These are phyloP conservation scores for Oegoconia quadripuncta DNA, from an alignment of 2,888 invertebrate species.

Conservation along the genomic window DNA sequence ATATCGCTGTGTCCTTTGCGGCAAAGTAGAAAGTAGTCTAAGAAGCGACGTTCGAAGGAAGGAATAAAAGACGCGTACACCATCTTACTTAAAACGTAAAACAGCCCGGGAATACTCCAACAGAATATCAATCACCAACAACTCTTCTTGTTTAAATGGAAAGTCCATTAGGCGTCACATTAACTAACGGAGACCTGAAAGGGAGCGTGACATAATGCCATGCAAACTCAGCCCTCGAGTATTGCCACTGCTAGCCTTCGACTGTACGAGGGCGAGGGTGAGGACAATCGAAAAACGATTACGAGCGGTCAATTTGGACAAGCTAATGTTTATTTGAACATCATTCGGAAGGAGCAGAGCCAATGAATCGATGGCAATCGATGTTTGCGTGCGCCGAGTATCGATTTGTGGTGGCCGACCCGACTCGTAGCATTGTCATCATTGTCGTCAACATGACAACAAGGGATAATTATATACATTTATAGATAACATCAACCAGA, in stretches of 20 bases:
- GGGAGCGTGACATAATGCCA: conserved; percentile 26
- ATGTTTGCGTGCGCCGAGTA: conserved; percentile 51
- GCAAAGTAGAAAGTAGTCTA: no score
- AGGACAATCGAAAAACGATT: conserved; percentile 60
- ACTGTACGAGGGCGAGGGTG: conserved; percentile 29
- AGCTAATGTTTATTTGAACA: conserved; percentile 62
- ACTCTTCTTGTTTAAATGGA: background rate
- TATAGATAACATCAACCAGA: conserved; percentile 14
- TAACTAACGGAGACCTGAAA: conserved; percentile 13
- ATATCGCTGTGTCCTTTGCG: no score
- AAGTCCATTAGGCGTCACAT: conserved; percentile 6
- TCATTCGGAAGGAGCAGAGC: conserved; percentile 31
- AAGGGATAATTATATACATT: conserved; percentile 13
- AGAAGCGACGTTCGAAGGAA: no score
- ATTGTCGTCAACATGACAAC: conserved; percentile 7
- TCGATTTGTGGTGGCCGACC: conserved; percentile 32
- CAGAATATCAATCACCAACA: conserved; percentile 8
- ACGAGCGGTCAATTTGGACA: conserved; percentile 38
- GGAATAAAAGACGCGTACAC: no score
- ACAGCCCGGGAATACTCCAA: background rate
- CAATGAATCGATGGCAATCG: conserved; percentile 45
- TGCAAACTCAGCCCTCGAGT: conserved; percentile 29
- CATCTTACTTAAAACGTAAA: no score
- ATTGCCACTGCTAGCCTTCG: conserved; percentile 31
- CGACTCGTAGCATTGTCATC: background rate